Base-by-base conservation (phyloP, 2,113 vertebrate species). In the Ochotona princeps region DNA sequence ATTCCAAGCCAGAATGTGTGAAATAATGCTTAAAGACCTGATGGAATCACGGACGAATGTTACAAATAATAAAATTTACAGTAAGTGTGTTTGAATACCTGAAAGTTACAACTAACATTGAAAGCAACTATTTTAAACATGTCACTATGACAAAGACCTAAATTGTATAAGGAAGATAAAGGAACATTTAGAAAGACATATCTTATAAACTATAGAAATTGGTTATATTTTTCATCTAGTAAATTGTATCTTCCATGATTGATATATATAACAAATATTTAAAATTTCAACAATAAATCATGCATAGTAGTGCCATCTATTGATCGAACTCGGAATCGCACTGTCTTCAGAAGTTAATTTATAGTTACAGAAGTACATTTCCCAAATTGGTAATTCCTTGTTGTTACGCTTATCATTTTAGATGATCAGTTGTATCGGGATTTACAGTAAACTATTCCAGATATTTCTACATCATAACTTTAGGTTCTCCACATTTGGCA, bases 261-360 rank as follows among this genome's bases (percentile, higher is more conserved):
- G 35, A 74, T 75, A 25, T 35, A 86, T 79, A 17, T 73, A 61
- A 30, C 28, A 90, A 87, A 70, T 80, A 67, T 67, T 83, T 85
- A 47, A 60, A n/a, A 51, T 65, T 82, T 61, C 69, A 80, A 9
- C 38, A 82, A 94, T 76, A 76, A 80, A 82, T 91, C 18, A 74
- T 87, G 94, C 96, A 91, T 89, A 84, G 54, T 96, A 96, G 86
- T 96, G 93, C 93, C 96, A 97, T 96, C 91, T 97, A 93, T 96
- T 96, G 96, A 91, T 89, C 89, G 92, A 91, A 87, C 11, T 89
- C 81, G 91, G 92, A 92, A 96, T 63, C 96, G 49, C 94, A 93
- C 23, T 69, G 89, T 90, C 0, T 47, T 74, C 15, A 63, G 73
- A 84, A 25, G 6, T 81, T 57, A 86, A 83, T 87, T 75, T 21